A percentile compares a stretch with the other conserved stretches of the same genome.
phyloP scores from a whole-genome alignment of 2,888 invertebrate species.

The Drosophila meridiana region DNA sequence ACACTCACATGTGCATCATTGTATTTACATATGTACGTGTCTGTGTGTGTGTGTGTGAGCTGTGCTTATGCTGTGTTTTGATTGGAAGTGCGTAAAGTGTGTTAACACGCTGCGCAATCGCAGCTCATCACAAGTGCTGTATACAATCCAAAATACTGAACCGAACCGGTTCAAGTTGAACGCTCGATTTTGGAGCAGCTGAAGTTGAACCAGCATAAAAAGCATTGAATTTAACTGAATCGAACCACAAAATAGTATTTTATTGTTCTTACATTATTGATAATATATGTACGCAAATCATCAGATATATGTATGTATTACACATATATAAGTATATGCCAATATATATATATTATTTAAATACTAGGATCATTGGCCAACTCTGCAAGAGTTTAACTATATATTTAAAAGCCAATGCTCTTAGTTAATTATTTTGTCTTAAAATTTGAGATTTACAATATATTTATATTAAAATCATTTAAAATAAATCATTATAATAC shows the following conservation, averaged over 20 bases:
- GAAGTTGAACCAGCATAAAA: not conserved
- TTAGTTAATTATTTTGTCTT: not conserved
- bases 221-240: not conserved
- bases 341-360: not conserved
- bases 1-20: not conserved
- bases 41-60: slow-evolving; percentile 4
- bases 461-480: not conserved
- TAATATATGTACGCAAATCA: not conserved
- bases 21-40: slow-evolving; percentile 8
- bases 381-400: no score
- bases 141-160: not conserved
- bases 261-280: not conserved
- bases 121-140: not conserved
- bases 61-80: slow-evolving; percentile 44
- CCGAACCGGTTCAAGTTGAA: not conserved
- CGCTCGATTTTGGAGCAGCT: not conserved
- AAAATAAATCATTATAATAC: not conserved
- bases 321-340: not conserved
- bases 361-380: not conserved
- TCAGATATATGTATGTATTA: not conserved
- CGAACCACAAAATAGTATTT: not conserved
- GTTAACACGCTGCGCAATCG: slow-evolving; percentile 54
- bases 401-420: not conserved
- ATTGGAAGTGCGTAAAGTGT: slow-evolving; percentile 56
- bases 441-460: not conserved